phyloP scores from a whole-genome alignment of 2,113 vertebrate genomes.

The Aix galericulata region DNA sequence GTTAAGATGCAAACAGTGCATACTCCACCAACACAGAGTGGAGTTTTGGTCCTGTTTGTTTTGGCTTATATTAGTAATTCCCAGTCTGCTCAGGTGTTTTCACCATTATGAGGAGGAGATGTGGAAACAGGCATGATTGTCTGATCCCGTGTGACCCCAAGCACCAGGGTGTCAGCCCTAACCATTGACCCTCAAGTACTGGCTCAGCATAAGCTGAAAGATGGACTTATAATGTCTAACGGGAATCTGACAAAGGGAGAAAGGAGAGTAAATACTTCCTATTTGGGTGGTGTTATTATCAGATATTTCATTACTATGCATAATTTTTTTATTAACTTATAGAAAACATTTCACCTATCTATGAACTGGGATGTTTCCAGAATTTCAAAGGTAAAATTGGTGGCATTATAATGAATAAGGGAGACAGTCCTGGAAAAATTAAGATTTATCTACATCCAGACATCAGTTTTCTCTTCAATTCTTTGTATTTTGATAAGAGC shows the following conservation, averaged over 20 bases:
- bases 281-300: background rate
- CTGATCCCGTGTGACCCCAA: accelerated
- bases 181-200: background rate
- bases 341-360: background rate
- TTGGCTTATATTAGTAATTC: background rate
- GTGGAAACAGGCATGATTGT: background rate
- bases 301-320: accelerated
- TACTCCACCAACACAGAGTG: accelerated
- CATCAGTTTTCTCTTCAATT: background rate
- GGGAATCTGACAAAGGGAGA: background rate
- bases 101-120: accelerated
- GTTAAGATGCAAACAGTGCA: accelerated
- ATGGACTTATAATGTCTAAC: background rate
- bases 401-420: background rate
- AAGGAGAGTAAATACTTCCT: background rate
- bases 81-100: background rate
- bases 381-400: background rate
- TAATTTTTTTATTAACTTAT: background rate
- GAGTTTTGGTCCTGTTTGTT: background rate
- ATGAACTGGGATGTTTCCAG: background rate
- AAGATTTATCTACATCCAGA: background rate
- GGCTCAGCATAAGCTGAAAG: background rate
- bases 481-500: background rate
- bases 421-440: background rate
- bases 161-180: background rate